Percentiles rank a stretch among this genome's conserved stretches.
phyloP scores from a whole-genome alignment of 2,113 vertebrate species.

The Noturus placidus region DNA sequence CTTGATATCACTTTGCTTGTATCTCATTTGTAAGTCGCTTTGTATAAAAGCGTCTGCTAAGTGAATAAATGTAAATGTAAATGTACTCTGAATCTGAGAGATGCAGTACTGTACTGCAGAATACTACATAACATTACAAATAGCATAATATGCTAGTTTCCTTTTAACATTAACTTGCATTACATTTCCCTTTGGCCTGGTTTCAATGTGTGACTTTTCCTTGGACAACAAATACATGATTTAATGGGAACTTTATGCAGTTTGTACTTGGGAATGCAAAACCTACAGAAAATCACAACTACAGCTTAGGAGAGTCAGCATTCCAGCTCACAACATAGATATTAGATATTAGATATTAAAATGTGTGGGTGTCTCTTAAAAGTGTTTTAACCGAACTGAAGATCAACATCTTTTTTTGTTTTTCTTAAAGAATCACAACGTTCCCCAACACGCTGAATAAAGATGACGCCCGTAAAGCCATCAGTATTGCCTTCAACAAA shows the following conservation, averaged over 20 bases:
- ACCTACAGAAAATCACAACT: background rate
- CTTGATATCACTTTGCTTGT: no score
- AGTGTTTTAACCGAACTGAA: background rate
- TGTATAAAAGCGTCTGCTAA: no score
- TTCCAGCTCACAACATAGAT: background rate
- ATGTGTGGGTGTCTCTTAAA: background rate
- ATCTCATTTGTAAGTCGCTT: no score
- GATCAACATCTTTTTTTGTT: background rate
- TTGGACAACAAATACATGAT: no score
- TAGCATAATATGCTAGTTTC: background rate
- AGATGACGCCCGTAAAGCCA: constrained; percentile 75
- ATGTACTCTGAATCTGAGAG: no score
- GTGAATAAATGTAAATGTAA: no score
- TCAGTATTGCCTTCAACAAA: constrained; percentile 76
- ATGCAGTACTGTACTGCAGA: no score
- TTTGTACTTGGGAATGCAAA: background rate
- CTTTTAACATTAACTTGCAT: no score
- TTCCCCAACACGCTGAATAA: constrained; percentile 77
- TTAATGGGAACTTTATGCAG: background rate
- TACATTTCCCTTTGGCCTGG: no score
- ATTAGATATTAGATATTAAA: background rate
- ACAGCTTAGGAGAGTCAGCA: background rate
- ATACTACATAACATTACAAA: background rate
- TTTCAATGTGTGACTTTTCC: no score
- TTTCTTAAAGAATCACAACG: constrained; percentile 66